Evolutionary conservation across 2,888 invertebrate genomes (phyloP).

Genomic region (Hecatera dysodea): DNA sequence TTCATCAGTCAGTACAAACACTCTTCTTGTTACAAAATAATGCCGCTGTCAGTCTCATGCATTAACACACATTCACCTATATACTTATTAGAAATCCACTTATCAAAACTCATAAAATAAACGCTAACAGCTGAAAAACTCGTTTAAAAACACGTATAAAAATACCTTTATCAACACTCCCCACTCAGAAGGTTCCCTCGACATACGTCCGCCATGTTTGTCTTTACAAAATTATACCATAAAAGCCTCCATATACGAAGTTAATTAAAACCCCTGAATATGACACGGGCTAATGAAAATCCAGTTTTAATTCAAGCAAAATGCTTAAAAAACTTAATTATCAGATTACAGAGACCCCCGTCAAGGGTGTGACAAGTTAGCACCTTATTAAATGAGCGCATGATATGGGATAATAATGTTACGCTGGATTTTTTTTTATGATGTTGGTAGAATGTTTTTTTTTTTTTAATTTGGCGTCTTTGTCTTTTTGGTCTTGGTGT

Average conservation of each 20-base stretch:
- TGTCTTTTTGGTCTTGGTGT: not conserved
- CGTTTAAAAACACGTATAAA: conserved; percentile 30
- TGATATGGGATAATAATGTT: conserved; percentile 55
- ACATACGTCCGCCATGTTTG: conserved; percentile 25
- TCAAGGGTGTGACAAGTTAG: conserved; percentile 59
- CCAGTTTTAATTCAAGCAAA: conserved; percentile 52
- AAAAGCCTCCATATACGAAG: conserved; percentile 25
- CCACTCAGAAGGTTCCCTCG: conserved; percentile 10
- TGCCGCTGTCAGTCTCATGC: not conserved
- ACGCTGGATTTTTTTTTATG: conserved; percentile 18
- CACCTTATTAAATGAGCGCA: conserved; percentile 60
- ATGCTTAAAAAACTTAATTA: conserved; percentile 68
- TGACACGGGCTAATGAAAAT: conserved; percentile 62
- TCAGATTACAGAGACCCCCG: conserved; percentile 57
- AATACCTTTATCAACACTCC: conserved; percentile 15
- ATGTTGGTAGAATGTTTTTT: conserved; percentile 6
- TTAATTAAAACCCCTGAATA: conserved; percentile 61
- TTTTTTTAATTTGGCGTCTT: conserved; percentile 7
- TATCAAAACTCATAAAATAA: conserved; percentile 23
- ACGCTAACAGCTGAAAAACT: conserved; percentile 5
- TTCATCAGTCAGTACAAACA: no score
- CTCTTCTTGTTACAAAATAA: not conserved
- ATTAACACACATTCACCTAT: not conserved
- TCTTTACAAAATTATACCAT: conserved; percentile 44
- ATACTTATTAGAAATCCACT: not conserved